Evolutionary conservation across 2,113 vertebrate genomes (phyloP).

Genomic region (Odontesthes bonariensis): DNA sequence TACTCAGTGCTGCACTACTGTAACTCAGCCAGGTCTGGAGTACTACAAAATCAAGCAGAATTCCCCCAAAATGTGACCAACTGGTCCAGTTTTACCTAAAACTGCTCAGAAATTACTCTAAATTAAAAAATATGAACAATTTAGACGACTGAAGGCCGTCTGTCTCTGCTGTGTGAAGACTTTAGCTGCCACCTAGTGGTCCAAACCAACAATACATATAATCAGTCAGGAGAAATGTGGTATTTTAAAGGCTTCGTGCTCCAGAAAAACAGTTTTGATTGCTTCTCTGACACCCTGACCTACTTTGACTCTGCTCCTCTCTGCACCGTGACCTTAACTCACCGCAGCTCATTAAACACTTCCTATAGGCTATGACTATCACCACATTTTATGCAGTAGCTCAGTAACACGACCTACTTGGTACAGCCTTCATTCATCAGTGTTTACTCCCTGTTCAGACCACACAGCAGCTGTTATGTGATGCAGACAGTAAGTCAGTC

Average conservation of each 20-base stretch:
- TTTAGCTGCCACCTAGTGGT: slow-evolving; percentile 33
- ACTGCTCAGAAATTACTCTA: too few relatives aligned
- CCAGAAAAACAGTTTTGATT: too few relatives aligned
- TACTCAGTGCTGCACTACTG: too few relatives aligned
- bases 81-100: too few relatives aligned
- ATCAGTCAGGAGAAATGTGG: not conserved
- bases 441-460: not conserved
- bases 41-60: too few relatives aligned
- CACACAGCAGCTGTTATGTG: slow-evolving; percentile 2
- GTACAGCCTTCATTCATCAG: slow-evolving; percentile 17
- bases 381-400: too few relatives aligned
- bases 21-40: too few relatives aligned
- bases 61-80: too few relatives aligned
- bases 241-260: not conserved
- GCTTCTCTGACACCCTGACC: not conserved
- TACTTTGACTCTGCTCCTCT: too few relatives aligned
- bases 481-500: slow-evolving; percentile 10
- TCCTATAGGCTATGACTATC: not conserved
- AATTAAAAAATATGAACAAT: too few relatives aligned
- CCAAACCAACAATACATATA: not conserved
- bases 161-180: not conserved
- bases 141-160: too few relatives aligned
- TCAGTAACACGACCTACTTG: not conserved
- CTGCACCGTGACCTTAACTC: not conserved
- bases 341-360: not conserved